Base-by-base conservation (phyloP, 2,113 vertebrate genomes). In the Okapia johnstoni region DNA sequence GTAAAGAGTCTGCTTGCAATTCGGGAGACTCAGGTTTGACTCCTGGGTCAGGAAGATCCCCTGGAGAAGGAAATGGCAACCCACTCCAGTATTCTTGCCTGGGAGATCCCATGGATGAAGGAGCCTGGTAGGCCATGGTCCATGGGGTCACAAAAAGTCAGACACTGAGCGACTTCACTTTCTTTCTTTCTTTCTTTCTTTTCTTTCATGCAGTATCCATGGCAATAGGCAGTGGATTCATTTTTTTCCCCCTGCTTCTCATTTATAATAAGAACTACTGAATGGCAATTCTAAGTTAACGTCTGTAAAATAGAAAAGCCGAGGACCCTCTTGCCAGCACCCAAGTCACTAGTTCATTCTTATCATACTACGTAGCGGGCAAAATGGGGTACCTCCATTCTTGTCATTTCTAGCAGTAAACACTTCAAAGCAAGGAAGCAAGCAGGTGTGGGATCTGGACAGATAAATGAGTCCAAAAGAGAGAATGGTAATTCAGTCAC, bases 211-310 rank as follows among this genome's bases (percentile, higher is more conserved):
- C 8, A 86, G 46, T n/a, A 90, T 15, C 40, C 77, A 89, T 3
- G 2, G 55, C 54, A 97, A 80, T 19, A 66, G 43, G n/a, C 25
- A 95, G 48, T 80, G n/a, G 61, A 57, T 63, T 90, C 43, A 83
- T 81, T 88, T 93, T 58, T 55, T 85, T 77, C 15, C 26, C 23
- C 63, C 33, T 23, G 80, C 55, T 80, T 90, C 93, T 90, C 63
- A 11, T 52, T 88, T 91, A 77, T 19, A 76, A 33, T 66, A 89
- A 84, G 58, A 60, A 30, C 36, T 43, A 79, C 60, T 46, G 6
- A 83, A 60, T 52, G 30, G 50, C 90, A 95, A 90, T 88, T 81
- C 52, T 57, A 93, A 96, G 57, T 91, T 87, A 79, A 85, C 25
- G 3, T 93, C 54, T 36, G 1, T 26, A 48, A 94, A 92, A 77